Evolutionary conservation across 2,888 invertebrate genomes (phyloP), one percentile per base, ranked within the genome.

Genomic region (Timandra comae): DNA sequence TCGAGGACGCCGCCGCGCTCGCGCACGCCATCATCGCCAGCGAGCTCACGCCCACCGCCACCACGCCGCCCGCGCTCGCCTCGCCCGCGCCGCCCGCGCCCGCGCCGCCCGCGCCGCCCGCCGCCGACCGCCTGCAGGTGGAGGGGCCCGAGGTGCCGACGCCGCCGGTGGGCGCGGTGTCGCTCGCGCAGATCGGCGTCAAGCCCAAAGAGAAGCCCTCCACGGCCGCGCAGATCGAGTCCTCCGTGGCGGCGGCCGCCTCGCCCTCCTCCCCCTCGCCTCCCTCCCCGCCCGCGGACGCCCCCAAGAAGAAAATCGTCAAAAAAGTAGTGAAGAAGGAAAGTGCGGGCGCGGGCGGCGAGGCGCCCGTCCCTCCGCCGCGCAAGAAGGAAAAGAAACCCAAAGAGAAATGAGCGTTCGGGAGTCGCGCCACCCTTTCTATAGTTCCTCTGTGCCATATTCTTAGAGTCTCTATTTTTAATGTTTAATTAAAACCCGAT

Each of bases 301-400:
- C 66, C 8, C 74, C 79, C 23, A 79, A 77, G 51, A 79, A 81
- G 44, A 82, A 81, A 43, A 38, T 76, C 22, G 68, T 80, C 3
- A 88, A 87, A 47, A 89, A 88, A 50, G 75, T 78, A 30, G 75
- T 80, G 12, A 88, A 88, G 56, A 88, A 88, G 46, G 84, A 68
- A 59, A 75, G 56, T 45, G 71, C 57, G 38, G 41, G 60, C 33
- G 45, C 59, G 41, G 61, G 63, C 38, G 72, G 58, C 26, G 81
- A 78, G 12, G 74, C 77, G 35, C 87, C 87, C 23, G 86, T 87
- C 32, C 87, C 87, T 47, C 87, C 87, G 49, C 87, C 87, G 45
- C 79, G 87, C 46, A 87, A 87, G 68, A 86, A 86, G 69, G 85
- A 84, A 65, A 86, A 86, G 71, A 87, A 86, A 52, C 86, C 85